These are phyloP conservation scores for Dicrurus megarhynchus DNA, from an alignment of 2,113 vertebrate genomes.

Conservation along the genomic window DNA sequence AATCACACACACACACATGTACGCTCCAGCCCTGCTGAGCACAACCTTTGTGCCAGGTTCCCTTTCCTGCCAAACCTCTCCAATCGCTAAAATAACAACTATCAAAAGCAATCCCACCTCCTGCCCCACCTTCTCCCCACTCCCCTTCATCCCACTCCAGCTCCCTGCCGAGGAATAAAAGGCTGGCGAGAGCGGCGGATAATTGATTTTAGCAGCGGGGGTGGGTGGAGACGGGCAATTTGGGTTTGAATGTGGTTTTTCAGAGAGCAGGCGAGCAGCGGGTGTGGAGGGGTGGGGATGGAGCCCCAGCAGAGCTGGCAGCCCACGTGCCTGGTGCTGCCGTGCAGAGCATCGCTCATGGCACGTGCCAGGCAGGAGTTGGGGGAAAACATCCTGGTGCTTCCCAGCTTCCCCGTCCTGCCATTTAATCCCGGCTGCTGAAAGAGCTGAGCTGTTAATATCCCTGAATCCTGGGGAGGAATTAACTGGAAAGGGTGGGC, in stretches of 20 bases:
- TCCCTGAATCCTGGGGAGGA: background rate
- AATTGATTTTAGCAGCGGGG: conserved; percentile 52
- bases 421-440: background rate
- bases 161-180: conserved; percentile 26
- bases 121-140: background rate
- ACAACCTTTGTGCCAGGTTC: conserved; percentile 24
- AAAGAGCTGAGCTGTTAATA: background rate
- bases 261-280: conserved; percentile 1
- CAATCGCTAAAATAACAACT: conserved; percentile 7
- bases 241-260: conserved; percentile 49
- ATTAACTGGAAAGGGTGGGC: background rate
- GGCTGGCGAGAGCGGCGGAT: background rate
- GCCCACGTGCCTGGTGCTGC: background rate
- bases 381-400: background rate
- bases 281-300: conserved; percentile 29
- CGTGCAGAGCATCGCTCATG: background rate
- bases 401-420: background rate
- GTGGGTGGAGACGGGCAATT: conserved; percentile 52
- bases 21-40: background rate
- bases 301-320: background rate
- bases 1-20: background rate
- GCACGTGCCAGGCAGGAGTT: background rate
- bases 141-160: background rate
- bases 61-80: conserved; percentile 13
- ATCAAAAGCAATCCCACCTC: conserved; percentile 32